Evolutionary conservation across 2,113 vertebrate genomes (phyloP), one percentile per base, ranked within the genome.

Genomic region (Circaetus cinerascens): DNA sequence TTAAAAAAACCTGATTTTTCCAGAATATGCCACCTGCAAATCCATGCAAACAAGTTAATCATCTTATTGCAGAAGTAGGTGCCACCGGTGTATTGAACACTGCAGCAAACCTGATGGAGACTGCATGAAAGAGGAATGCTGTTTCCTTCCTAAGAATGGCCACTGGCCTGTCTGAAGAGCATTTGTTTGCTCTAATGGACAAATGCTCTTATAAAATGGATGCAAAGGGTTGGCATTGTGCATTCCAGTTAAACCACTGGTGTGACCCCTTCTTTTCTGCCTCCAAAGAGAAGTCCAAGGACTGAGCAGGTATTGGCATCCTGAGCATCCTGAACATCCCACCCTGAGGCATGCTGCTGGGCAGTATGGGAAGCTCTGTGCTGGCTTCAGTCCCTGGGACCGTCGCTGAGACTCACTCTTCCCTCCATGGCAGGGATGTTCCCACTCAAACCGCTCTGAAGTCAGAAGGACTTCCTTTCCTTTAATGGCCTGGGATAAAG

Each of bases 381-480:
- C 45, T 82, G 25, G 25, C 19, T 93, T 89, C 25, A 51, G 36
- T 15, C 25, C 29, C 11, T 57, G 38, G 19, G 11, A 64, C 34
- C 8, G 36, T 16, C 1, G 1, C 9, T 60, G 36, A 87, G 13
- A 51, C 6, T 67, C 27, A 10, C 2, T 2, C 5, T 67, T 68
- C 20, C 41, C 34, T 81, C 15, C 15, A 21, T 0, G 0, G 23
- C 22, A 71, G 64, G 16, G 25, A 34, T 4, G 2, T 38, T 86
- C 14, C 19, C 27, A 60, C 7, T 2, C 6, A 45, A 38, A 69
- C 15, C 8, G 27, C 53, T 55, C 17, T 62, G 19, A 79, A 66
- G 30, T 55, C 53, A 85, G 32, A 7, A 43, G 36, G 11, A 64
- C 14, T 75, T 56, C 16, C 22, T 66, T 79, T 64, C 8, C 25